Conservation (phyloP, 2,888 invertebrate genomes). For the Gnatocerus cornutus region DNA sequence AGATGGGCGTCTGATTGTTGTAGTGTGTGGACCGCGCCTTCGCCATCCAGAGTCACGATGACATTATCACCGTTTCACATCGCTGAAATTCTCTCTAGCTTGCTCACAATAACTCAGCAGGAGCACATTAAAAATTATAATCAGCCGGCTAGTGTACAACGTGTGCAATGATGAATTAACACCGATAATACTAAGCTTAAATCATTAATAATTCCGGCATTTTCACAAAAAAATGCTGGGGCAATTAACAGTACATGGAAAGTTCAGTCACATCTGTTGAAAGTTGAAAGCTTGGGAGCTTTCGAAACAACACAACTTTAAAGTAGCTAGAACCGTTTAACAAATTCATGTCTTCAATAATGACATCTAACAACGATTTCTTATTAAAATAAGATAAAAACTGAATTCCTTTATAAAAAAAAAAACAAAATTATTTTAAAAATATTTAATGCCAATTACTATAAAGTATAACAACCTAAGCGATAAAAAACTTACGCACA, state of each 20-base stretch:
- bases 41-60: constrained; percentile 47
- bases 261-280: constrained; percentile 30
- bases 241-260: constrained; percentile 20
- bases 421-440: too few species aligned
- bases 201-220: constrained; percentile 42
- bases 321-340: too few species aligned
- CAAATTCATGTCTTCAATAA: too few species aligned
- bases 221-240: constrained; percentile 27
- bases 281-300: constrained; percentile 27
- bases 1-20: constrained; percentile 45
- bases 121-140: constrained; percentile 48
- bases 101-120: constrained; percentile 48
- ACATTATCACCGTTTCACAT: constrained; percentile 46
- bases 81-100: constrained; percentile 45
- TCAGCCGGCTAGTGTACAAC: constrained; percentile 41
- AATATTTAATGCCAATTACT: too few species aligned
- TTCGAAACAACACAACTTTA: neutral
- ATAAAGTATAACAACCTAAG: constrained; percentile 10
- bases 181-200: constrained; percentile 35
- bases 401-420: too few species aligned
- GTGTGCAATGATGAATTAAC: constrained; percentile 44
- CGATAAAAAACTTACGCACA: constrained; percentile 17
- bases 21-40: constrained; percentile 44
- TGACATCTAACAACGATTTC: too few species aligned
- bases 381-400: too few species aligned